Base-by-base conservation (phyloP, 2,888 invertebrate genomes). In the Tolmerus cingulatus region DNA sequence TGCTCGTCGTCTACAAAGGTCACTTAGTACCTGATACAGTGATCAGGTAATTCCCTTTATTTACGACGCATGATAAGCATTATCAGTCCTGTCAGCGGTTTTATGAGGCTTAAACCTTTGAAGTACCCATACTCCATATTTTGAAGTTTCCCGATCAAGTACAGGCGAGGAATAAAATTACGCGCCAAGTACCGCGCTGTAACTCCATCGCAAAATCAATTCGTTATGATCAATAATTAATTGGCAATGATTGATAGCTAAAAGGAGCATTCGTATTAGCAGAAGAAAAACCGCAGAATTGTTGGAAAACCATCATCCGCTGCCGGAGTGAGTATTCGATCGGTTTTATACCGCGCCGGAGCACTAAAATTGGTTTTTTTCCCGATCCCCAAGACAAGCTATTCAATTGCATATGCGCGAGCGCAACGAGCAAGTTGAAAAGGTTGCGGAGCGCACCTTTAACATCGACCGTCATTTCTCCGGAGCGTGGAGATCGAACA, bases 171-270 rank as follows among this genome's bases (percentile, higher is more conserved):
- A 78, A 78, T 66, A 79, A 79, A 30, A 79, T 51, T 16, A 55
- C 30, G 4, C 30, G 51, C 27, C 66, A 51, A 51, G 78, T 78
- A 74, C 46, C 16, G 46, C 9, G 16, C 23, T 74, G 84, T 46
- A 74, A 46, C 46, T 14, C 19, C 74, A 46, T 74, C 85, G 74
- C 85, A 85, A 74, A 85, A 85, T 85, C 85, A 74, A 86, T 86
- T 86, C 78, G 86, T 43, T 79, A 78, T 77, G 78, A 86, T 86
- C 86, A 86, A 79, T 86, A 86, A 86, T 86, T 86, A 86, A 86
- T 86, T 86, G 86, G 86, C 86, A 86, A 78, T 86, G 86, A 86
- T 86, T 86, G 78, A 86, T 86, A 43, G 78, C 86, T 86, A 57
- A 78, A 78, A 86, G 51, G 86, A 66, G 43, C 46, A 76, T 76